Evolutionary conservation across 2,888 invertebrate species (phyloP), one percentile per base, ranked within the genome.

Genomic region (Ochropleura plecta): DNA sequence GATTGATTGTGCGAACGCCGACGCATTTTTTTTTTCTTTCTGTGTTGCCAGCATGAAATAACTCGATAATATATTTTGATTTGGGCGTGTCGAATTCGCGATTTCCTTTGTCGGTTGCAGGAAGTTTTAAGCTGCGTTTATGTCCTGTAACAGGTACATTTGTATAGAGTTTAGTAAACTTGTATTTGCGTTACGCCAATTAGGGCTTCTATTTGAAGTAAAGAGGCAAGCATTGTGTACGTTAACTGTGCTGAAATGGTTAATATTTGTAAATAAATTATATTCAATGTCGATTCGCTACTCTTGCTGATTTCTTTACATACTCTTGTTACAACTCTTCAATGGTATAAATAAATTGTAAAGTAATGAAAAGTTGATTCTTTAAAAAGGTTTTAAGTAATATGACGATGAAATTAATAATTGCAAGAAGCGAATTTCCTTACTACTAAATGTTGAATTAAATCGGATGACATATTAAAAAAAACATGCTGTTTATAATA

Each of bases 1-100:
- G 96, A 96, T 96, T 95, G 96, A 96, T 96, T 96, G 96, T 95
- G 95, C 95, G 96, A 96, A 96, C 92, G 86, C 90, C 89, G 92
- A 90, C 90, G 91, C 92, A 86, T 88, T 90, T 90, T 90, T 91
- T 91, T 88, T 86, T 78, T 82, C 71, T 69, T 84, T 86, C 89
- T 89, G 86, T 91, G 89, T 90, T 83, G 83, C 79, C 78, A 82
- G 83, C 79, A 70, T 30, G 55, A 75, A 73, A 85, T 84, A 89
- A 89, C 85, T 91, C 92, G 93, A 93, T 95, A 96, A 96, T 96
- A 91, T 95, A 96, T 95, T 95, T 96, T 96, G 95, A 96, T 96
- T 94, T 94, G 96, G 96, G 96, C 96, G 96, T 96, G 95, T 91
- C 96, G 94, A 96, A 96, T 96, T 90, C 76, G 90, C 87, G 87